These are phyloP conservation scores for Morbakka virulenta DNA, from an alignment of 30 jellyfish, hydroid and myxozoan genomes.

Conservation along the genomic window DNA sequence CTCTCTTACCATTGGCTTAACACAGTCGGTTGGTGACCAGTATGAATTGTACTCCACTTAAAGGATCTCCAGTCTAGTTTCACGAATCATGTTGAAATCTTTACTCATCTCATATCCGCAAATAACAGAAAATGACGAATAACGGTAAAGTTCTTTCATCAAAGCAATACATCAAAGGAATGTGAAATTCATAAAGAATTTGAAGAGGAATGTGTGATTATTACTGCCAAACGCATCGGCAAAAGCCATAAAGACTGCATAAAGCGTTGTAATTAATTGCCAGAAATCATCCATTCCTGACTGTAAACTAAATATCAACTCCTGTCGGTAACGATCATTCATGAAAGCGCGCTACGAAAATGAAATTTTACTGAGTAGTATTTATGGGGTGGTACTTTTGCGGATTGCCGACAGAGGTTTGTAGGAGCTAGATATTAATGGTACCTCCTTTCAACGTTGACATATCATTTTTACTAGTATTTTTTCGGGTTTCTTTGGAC, in stretches of 20 bases:
- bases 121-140: too few relatives aligned
- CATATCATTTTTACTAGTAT: not conserved
- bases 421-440: not conserved
- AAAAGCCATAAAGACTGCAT: not conserved
- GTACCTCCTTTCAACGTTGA: not conserved
- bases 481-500: too few relatives aligned
- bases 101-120: too few relatives aligned
- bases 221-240: not conserved
- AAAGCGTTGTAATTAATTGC: not conserved
- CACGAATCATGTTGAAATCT: too few relatives aligned
- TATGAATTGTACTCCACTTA: not conserved
- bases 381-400: not conserved
- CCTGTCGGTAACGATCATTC: not conserved
- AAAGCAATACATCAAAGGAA: too few relatives aligned
- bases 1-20: slow-evolving; percentile 11
- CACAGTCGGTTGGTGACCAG: slow-evolving; percentile 14
- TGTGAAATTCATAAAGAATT: not conserved
- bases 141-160: slow-evolving; percentile 17
- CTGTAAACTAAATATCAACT: not conserved
- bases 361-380: not conserved
- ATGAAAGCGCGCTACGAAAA: not conserved
- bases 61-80: too few relatives aligned
- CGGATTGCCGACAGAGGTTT: not conserved
- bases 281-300: not conserved
- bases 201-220: not conserved